Conservation (phyloP, 1,140 invertebrate genomes). For the Drosophila bocki region DNA sequence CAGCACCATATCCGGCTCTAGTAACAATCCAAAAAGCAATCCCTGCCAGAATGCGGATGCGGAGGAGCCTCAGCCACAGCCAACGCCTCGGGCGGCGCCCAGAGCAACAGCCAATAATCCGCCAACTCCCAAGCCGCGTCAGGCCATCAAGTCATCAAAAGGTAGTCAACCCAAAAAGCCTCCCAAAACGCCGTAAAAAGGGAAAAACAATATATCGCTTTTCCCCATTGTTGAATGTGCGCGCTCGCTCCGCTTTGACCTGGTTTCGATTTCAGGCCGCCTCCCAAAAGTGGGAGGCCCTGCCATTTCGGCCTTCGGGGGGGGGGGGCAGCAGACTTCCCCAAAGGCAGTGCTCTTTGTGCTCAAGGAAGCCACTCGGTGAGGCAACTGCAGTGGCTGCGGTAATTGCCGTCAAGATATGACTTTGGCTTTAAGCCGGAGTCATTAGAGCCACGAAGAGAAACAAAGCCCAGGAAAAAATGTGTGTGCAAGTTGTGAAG, state of each 20-base stretch:
- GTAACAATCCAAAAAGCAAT: not conserved
- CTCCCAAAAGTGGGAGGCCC: constrained; percentile 15
- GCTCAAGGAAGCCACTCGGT: constrained; percentile 48
- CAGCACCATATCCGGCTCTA: not conserved
- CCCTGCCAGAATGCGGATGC: constrained; percentile 15
- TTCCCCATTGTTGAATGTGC: constrained; percentile 44
- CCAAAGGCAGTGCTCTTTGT: constrained; percentile 42
- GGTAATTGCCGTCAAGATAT: constrained; percentile 56
- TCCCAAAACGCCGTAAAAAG: constrained; percentile 13
- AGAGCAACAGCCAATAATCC: constrained; percentile 68
- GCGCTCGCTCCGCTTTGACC: constrained; percentile 58
- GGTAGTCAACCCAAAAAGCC: constrained; percentile 49
- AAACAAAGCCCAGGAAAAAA: constrained; percentile 13
- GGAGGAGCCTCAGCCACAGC: constrained; percentile 47
- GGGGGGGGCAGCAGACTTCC: constrained; percentile 5
- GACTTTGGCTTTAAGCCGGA: constrained; percentile 32
- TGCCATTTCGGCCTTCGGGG: not conserved
- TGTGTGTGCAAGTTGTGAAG: not conserved
- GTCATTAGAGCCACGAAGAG: constrained; percentile 46
- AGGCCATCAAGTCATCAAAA: constrained; percentile 80
- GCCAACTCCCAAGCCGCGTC: constrained; percentile 83
- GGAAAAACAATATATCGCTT: constrained; percentile 19
- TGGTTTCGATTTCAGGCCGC: constrained; percentile 55
- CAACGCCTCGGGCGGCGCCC: constrained; percentile 74
- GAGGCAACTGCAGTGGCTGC: constrained; percentile 41